These are phyloP conservation scores for Carollia perspicillata DNA, from an alignment of 2,113 vertebrate species.

Conservation along the genomic window DNA sequence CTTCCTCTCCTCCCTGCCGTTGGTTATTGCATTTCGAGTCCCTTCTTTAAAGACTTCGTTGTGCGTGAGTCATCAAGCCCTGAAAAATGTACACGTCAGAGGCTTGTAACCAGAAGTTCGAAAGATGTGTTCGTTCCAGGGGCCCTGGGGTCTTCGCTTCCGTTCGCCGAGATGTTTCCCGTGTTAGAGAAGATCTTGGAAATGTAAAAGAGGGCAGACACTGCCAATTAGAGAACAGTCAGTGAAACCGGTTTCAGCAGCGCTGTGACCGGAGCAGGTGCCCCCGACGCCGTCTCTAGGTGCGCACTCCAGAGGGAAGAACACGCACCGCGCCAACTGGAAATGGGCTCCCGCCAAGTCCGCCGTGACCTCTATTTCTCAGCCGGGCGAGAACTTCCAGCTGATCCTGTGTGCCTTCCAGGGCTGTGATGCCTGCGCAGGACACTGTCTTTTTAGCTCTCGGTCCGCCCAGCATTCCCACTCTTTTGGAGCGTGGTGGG, in stretches of 20 bases:
- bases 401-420: neutral
- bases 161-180: neutral
- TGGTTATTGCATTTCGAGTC: neutral
- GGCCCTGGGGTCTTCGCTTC: neutral
- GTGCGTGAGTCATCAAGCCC: neutral
- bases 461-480: neutral
- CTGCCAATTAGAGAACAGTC: neutral
- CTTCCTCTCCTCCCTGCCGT: neutral
- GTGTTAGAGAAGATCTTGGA: neutral
- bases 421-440: neutral
- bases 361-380: neutral
- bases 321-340: neutral
- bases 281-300: neutral
- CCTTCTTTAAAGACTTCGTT: neutral
- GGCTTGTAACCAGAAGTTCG: neutral
- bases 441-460: neutral
- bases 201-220: neutral
- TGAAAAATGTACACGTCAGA: neutral
- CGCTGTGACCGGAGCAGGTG: neutral
- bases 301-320: neutral
- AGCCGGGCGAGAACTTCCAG: neutral
- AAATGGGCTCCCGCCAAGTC: neutral
- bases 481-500: neutral
- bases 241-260: neutral
- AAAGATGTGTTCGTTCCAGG: neutral